These are phyloP conservation scores for Agonopterix heracliana DNA, from an alignment of 2,888 invertebrate species.

Conservation along the genomic window DNA sequence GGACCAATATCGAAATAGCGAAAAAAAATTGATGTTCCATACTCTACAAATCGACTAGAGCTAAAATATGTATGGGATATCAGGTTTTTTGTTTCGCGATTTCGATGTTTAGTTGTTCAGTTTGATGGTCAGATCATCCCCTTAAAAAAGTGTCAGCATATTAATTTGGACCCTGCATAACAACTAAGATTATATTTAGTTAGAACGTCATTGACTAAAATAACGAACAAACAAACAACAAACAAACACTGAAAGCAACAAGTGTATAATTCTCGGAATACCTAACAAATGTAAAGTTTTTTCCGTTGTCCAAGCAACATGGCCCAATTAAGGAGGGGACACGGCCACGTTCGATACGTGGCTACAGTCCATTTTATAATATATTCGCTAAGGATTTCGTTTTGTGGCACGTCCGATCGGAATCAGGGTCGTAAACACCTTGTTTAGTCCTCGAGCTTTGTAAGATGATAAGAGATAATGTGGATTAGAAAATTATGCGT, in stretches of 20 bases:
- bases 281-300: slow-evolving; percentile 73
- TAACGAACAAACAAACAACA: too few species aligned
- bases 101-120: too few species aligned
- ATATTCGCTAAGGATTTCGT: slow-evolving; percentile 66
- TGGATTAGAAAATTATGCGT: slow-evolving; percentile 29
- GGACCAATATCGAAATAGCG: too few species aligned
- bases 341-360: slow-evolving; percentile 18
- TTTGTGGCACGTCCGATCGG: slow-evolving; percentile 58
- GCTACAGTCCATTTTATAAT: slow-evolving; percentile 52
- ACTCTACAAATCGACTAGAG: too few species aligned
- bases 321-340: slow-evolving; percentile 68
- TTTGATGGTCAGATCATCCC: too few species aligned
- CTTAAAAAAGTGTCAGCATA: too few species aligned
- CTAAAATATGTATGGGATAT: too few species aligned
- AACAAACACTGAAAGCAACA: slow-evolving; percentile 38
- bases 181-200: too few species aligned
- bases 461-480: slow-evolving; percentile 44
- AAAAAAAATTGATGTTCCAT: too few species aligned
- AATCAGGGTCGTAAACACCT: slow-evolving; percentile 73
- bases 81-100: too few species aligned
- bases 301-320: slow-evolving; percentile 59
- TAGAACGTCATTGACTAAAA: too few species aligned
- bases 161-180: too few species aligned
- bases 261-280: slow-evolving; percentile 72
- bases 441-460: slow-evolving; percentile 50